A percentile compares a stretch with the other conserved stretches of the same genome.
phyloP scores from a whole-genome alignment of 2,888 invertebrate genomes.

The Bembecia ichneumoniformis region DNA sequence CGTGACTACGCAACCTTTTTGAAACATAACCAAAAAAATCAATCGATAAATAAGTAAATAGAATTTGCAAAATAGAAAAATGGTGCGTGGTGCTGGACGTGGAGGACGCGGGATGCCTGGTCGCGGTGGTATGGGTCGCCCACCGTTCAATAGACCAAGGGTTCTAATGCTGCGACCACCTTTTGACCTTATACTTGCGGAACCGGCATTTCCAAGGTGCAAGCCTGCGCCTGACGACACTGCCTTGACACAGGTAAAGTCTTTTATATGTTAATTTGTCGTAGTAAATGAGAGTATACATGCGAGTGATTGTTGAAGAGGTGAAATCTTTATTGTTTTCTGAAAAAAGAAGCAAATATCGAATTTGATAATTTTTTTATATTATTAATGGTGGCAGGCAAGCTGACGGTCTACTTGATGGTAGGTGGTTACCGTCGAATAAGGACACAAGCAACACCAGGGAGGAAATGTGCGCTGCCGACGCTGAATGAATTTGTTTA shows the following conservation, averaged over 20 bases:
- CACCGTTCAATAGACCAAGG: slow-evolving; percentile 57
- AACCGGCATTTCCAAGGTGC: slow-evolving; percentile 89
- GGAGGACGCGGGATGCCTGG: slow-evolving; percentile 78
- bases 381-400: no score
- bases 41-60: no score
- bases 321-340: background rate
- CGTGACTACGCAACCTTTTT: no score
- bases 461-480: no score
- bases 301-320: no score
- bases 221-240: slow-evolving; percentile 86
- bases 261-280: background rate
- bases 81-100: slow-evolving; percentile 80
- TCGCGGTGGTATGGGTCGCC: slow-evolving; percentile 74
- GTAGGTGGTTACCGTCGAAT: no score
- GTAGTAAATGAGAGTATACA: no score
- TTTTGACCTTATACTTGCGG: slow-evolving; percentile 89
- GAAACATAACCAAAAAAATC: no score
- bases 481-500: no score
- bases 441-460: no score
- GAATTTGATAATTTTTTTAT: background rate
- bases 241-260: slow-evolving; percentile 80
- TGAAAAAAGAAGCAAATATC: background rate
- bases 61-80: slow-evolving; percentile 25
- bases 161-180: slow-evolving; percentile 78
- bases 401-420: no score